Evolutionary conservation across 2,797 vertebrate genomes (phyloP).

Genomic region (Onychomys leucogaster): DNA sequence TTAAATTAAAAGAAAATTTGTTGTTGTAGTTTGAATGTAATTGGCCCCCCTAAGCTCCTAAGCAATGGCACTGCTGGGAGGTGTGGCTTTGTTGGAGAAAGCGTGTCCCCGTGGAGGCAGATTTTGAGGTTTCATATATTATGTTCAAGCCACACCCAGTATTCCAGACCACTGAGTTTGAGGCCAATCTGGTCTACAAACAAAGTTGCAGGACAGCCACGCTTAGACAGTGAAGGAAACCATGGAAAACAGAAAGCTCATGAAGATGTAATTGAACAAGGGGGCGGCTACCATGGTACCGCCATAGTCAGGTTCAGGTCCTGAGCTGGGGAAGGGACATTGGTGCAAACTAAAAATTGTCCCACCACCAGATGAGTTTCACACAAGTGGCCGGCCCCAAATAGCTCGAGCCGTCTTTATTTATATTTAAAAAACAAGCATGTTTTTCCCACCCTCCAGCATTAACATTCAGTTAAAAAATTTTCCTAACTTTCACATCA

Average conservation of each 20-base stretch:
- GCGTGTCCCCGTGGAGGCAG: background rate
- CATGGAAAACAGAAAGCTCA: background rate
- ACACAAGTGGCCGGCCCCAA: background rate
- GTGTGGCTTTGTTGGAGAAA: background rate
- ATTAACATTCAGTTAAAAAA: background rate
- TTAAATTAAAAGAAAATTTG: background rate
- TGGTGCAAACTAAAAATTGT: background rate
- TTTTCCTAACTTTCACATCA: background rate
- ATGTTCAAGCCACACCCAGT: background rate
- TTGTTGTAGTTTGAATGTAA: background rate
- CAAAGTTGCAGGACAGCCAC: background rate
- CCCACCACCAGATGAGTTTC: background rate
- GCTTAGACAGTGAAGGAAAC: background rate
- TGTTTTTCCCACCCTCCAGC: background rate
- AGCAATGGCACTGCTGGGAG: background rate
- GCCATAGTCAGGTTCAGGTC: background rate
- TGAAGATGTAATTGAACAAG: background rate
- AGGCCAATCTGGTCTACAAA: background rate
- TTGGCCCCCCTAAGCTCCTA: background rate
- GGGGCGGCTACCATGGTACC: background rate
- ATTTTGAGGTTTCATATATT: background rate
- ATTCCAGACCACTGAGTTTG: background rate
- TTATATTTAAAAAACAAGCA: background rate
- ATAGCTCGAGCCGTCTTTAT: background rate
- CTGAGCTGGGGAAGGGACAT: background rate